Evolutionary conservation across 2,888 invertebrate genomes (phyloP), one percentile per base, ranked within the genome.

Genomic region (Clivina fossor): DNA sequence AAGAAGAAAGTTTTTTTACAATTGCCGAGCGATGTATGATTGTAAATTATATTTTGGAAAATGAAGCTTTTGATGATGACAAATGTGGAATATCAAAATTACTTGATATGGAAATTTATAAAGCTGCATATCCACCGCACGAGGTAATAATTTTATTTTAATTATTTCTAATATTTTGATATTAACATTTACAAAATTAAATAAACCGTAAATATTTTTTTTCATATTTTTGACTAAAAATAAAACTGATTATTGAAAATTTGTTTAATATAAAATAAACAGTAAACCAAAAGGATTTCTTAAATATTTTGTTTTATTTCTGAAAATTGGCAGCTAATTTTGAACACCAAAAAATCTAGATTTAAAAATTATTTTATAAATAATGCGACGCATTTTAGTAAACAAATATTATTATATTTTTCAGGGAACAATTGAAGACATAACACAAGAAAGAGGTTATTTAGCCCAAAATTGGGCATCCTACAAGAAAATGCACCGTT

Each of bases 121-220:
- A 78, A 32, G 84, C 85, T 57, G 85, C 87, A 5, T 89, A 86
- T 71, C 86, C 88, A 2, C 70, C 89, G 50, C 89, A 89, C 70
- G 88, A 89, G 75, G 88, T 86, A 74, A 78, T 79, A 73, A 59
- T 38, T 26, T 54, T 44, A 13, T 41, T n/a, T n/a, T n/a, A n/a
- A n/a, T n/a, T n/a, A n/a, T n/a, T n/a, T n/a, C n/a, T n/a, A n/a
- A n/a, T n/a, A n/a, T n/a, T n/a, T n/a, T n/a, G n/a, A n/a, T n/a
- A n/a, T n/a, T n/a, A n/a, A n/a, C n/a, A n/a, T n/a, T n/a, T n/a
- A n/a, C n/a, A n/a, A n/a, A n/a, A n/a, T n/a, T n/a, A n/a, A n/a
- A n/a, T n/a, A n/a, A n/a, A n/a, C n/a, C n/a, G n/a, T n/a, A n/a
- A n/a, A n/a, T n/a, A n/a, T n/a, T n/a, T n/a, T n/a, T n/a, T n/a